Percentiles rank a stretch among this genome's conserved stretches.
Conservation (phyloP, 2,113 vertebrate species). For the Mormoops blainvillei region DNA sequence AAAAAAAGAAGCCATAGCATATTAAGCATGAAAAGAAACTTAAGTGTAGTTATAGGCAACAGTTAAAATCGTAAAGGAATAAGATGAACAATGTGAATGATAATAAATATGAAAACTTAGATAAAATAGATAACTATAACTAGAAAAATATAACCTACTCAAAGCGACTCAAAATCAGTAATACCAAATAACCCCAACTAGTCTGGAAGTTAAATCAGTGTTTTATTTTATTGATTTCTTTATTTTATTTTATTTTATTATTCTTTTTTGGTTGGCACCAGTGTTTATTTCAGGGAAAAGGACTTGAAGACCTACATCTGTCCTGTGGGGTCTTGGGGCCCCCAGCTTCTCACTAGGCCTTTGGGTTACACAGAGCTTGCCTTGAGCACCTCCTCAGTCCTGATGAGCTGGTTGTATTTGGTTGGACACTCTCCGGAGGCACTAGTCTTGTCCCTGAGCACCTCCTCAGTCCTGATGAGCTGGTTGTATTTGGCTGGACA, state of each 20-base stretch:
- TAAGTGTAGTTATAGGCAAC: background rate
- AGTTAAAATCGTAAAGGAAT: background rate
- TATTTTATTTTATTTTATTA: too few species aligned
- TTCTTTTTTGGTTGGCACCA: constrained; percentile 2
- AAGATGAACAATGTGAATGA: background rate
- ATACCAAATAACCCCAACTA: background rate
- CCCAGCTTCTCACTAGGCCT: constrained; percentile 78
- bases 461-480: constrained; percentile 91
- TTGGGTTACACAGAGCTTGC: constrained; percentile 88
- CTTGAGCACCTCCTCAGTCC: constrained; percentile 90
- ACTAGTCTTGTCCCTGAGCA: too few species aligned
- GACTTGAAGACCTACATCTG: background rate
- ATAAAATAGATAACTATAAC: background rate
- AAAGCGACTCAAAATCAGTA: background rate
- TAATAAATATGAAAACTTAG: background rate
- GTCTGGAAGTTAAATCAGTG: background rate
- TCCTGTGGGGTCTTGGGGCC: background rate
- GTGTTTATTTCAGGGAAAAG: constrained; percentile 60
- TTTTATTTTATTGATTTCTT: background rate
- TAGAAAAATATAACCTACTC: background rate
- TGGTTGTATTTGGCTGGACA: constrained; percentile 92
- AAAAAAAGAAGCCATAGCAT: background rate
- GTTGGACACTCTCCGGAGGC: constrained; percentile 88
- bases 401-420: constrained; percentile 93
- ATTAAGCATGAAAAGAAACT: background rate